These are phyloP conservation scores for Microcebus murinus DNA, from an alignment of 2,113 vertebrate genomes.

Conservation along the genomic window DNA sequence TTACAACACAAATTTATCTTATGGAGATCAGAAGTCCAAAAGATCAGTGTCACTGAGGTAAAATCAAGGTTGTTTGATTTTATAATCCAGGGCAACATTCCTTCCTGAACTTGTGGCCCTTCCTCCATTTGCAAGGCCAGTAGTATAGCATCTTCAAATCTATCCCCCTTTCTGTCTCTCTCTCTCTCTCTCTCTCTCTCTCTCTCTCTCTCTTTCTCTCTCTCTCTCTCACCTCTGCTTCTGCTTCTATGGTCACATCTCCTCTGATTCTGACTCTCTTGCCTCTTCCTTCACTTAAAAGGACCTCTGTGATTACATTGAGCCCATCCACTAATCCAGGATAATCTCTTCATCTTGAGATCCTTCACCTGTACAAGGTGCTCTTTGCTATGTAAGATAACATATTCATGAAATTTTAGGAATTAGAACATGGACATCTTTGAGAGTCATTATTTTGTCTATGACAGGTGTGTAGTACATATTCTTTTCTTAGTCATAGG, in stretches of 20 bases:
- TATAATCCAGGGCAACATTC: not conserved
- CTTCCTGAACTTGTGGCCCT: not conserved
- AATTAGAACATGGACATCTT: not conserved
- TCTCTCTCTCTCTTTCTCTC: not conserved
- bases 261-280: not conserved
- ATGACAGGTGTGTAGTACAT: constrained; percentile 13
- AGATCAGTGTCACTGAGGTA: not conserved
- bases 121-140: not conserved
- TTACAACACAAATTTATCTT: not conserved
- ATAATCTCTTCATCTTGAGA: not conserved
- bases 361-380: not conserved
- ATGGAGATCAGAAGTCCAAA: constrained; percentile 7
- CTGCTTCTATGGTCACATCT: not conserved
- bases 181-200: not conserved
- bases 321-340: not conserved
- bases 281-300: not conserved
- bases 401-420: not conserved
- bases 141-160: not conserved
- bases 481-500: constrained; percentile 55
- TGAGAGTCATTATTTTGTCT: not conserved
- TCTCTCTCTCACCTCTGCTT: not conserved
- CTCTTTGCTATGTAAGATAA: not conserved
- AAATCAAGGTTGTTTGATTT: constrained; percentile 8
- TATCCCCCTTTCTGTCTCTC: not conserved
- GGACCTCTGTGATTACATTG: not conserved